Base-by-base conservation (phyloP, 2,888 invertebrate species). In the Tipula lateralis region DNA sequence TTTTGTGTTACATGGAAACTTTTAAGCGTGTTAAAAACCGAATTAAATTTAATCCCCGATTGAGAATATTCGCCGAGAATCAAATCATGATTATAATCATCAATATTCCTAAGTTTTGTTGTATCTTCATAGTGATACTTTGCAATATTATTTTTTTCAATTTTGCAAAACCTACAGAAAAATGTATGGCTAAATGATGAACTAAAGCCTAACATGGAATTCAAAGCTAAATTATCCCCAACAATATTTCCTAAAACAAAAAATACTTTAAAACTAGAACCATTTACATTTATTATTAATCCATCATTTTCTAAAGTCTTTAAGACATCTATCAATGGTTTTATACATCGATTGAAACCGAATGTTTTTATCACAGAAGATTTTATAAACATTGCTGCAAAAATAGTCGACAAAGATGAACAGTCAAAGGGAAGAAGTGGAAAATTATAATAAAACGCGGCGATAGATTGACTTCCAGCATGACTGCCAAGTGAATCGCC, bases 401-500 rank as follows among this genome's bases (percentile, higher is more conserved):
- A 80, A 80, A 80, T 80, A 16, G 80, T 24, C 19, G 19, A 6
- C 80, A 80, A 19, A 80, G 80, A 80, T 24, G 80, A 80, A 16
- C 1, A 80, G 19, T 80, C 80, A 5, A 80, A 80, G 3, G 19
- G 80, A 24, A 80, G 80, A 24, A 80, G 19, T 12, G 80, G 80
- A 80, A 80, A 50, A 50, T 50, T 50, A 50, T 6, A 50, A 50
- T 50, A 50, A 50, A 50, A 50, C 2, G 50, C 50, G 3, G 50
- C 50, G 4, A 50, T 50, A 16, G 50, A 50, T 50, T 50, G 50
- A 12, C 50, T 50, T 16, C 13, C 50, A 4, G 50, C 50, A 50
- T 50, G 50, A 16, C 83, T 84, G 1, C 84, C 85, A 32, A 66
- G n/a, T n/a, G n/a, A n/a, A n/a, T n/a, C n/a, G n/a, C n/a, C n/a